phyloP scores from a whole-genome alignment of 2,888 invertebrate species.

The Mystacides longicornis region DNA sequence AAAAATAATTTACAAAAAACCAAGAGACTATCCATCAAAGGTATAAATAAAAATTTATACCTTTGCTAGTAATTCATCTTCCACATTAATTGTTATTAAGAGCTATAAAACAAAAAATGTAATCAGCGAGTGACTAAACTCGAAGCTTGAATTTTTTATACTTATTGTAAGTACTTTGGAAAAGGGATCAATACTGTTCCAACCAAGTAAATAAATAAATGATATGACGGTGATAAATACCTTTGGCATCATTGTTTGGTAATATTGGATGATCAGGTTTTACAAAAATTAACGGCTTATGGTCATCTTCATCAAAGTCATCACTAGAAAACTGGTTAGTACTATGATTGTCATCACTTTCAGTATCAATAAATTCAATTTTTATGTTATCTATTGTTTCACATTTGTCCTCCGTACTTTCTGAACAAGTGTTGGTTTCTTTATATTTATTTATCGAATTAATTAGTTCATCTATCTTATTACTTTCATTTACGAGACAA shows the following conservation, averaged over 20 bases:
- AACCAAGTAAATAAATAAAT: background rate
- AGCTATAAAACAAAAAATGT: too few relatives aligned
- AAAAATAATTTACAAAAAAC: too few relatives aligned
- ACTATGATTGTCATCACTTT: background rate
- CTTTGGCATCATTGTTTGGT: background rate
- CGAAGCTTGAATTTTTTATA: too few relatives aligned
- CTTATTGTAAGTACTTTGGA: too few relatives aligned
- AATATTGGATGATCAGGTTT: background rate
- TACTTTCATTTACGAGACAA: background rate
- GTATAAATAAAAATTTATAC: too few relatives aligned
- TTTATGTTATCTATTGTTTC: too few relatives aligned
- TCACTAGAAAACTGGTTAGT: background rate
- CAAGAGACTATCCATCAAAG: too few relatives aligned
- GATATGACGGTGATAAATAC: background rate
- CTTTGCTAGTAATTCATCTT: too few relatives aligned
- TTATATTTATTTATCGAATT: background rate
- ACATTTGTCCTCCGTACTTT: background rate
- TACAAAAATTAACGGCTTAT: background rate
- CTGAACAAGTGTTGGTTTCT: background rate
- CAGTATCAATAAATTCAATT: background rate
- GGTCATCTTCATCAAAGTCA: constrained; percentile 2
- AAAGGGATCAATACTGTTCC: background rate
- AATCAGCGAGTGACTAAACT: too few relatives aligned
- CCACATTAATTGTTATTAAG: too few relatives aligned
- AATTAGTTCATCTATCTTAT: background rate